Evolutionary conservation across 1,140 invertebrate species (phyloP).

Genomic region (Hyphantria cunea): DNA sequence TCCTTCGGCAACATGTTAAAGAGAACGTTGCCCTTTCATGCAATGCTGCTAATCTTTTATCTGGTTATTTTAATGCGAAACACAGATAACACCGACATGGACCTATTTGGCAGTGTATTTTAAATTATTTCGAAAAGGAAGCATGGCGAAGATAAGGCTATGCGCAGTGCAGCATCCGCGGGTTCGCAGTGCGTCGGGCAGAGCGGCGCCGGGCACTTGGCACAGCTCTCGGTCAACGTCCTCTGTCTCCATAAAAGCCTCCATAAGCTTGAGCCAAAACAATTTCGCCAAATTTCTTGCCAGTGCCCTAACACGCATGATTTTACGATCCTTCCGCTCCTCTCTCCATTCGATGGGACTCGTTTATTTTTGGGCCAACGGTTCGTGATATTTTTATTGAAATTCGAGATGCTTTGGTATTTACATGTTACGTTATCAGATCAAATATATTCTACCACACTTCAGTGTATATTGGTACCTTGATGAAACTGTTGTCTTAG

Average conservation of each 20-base stretch:
- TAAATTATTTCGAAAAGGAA: constrained; percentile 63
- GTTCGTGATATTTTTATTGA: constrained; percentile 50
- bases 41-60: constrained; percentile 17
- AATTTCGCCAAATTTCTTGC: constrained; percentile 76
- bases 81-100: constrained; percentile 31
- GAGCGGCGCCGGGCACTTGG: constrained; percentile 73
- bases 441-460: constrained; percentile 42
- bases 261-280: constrained; percentile 73
- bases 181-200: constrained; percentile 69
- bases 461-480: constrained; percentile 22
- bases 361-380: constrained; percentile 54
- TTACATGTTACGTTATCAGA: constrained; percentile 47
- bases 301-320: constrained; percentile 69
- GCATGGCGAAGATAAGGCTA: constrained; percentile 58
- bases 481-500: too few relatives aligned
- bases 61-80: constrained; percentile 18
- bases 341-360: constrained; percentile 39
- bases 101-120: constrained; percentile 68
- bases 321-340: constrained; percentile 57
- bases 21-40: constrained; percentile 36
- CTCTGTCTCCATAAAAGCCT: constrained; percentile 71
- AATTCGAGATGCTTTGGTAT: constrained; percentile 45
- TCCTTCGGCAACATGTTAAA: constrained; percentile 33
- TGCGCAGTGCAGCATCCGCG: constrained; percentile 72
- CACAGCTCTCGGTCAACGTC: constrained; percentile 71